A percentile compares a stretch with the other conserved stretches of the same genome.
Conservation (phyloP, 2,888 invertebrate species). For the Eilema griseolum region DNA sequence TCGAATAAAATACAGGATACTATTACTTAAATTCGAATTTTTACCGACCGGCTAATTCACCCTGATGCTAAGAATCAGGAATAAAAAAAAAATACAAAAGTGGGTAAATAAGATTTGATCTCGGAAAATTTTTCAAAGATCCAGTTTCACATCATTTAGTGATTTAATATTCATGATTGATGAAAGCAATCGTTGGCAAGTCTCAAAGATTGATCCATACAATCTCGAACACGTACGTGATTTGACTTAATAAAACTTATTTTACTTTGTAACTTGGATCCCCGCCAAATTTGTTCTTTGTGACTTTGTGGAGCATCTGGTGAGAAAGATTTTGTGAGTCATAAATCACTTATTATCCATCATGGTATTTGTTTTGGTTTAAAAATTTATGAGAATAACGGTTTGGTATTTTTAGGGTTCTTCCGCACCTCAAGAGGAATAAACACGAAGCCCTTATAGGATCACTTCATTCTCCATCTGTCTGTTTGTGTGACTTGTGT, state of each 20-base stretch:
- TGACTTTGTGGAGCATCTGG: background rate
- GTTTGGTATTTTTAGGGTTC: background rate
- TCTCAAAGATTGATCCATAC: conserved; percentile 38
- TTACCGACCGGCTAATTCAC: no score
- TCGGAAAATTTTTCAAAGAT: background rate
- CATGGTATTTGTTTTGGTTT: background rate
- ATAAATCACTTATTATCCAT: conserved; percentile 3
- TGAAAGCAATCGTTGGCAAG: conserved; percentile 34
- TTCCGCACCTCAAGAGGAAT: no score
- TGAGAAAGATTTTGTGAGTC: background rate
- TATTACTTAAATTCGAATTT: no score
- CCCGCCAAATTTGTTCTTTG: conserved; percentile 5
- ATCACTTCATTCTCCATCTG: no score
- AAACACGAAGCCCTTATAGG: no score
- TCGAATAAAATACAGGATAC: background rate
- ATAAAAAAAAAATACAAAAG: background rate
- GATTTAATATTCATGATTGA: conserved; percentile 41
- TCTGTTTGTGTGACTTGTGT: no score
- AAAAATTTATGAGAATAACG: background rate
- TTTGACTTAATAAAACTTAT: conserved; percentile 25
- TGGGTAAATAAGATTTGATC: background rate
- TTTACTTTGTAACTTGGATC: conserved; percentile 17
- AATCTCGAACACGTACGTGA: conserved; percentile 39
- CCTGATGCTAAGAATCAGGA: background rate
- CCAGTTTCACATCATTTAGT: conserved; percentile 33